These are phyloP conservation scores for Holocentrus rufus DNA, from an alignment of 2,797 vertebrate genomes.

Conservation along the genomic window DNA sequence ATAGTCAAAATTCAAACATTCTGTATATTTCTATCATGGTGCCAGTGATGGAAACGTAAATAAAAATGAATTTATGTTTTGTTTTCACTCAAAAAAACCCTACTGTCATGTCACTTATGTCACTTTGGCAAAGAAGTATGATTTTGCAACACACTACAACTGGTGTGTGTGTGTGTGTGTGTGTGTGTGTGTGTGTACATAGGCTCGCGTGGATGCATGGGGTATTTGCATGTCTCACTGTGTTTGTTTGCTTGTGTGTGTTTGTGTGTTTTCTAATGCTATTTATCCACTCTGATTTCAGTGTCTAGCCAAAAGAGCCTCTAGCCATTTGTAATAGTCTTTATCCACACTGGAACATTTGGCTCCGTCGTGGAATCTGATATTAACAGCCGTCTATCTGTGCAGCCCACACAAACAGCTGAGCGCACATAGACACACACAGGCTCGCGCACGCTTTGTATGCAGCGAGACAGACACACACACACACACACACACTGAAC, in stretches of 20 bases:
- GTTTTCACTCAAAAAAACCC: too few species aligned
- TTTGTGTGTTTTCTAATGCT: conserved; percentile 42
- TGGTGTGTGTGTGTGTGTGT: conserved; percentile 13
- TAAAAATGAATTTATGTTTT: too few species aligned
- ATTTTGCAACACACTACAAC: conserved; percentile 1
- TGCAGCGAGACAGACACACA: conserved; percentile 22
- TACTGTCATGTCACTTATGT: too few species aligned
- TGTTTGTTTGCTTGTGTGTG: background rate
- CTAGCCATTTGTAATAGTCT: conserved; percentile 59
- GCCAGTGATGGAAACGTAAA: too few species aligned
- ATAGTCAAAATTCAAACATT: too few species aligned
- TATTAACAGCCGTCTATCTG: conserved; percentile 54
- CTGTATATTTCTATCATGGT: too few species aligned
- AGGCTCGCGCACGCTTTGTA: conserved; percentile 10
- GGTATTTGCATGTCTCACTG: conserved; percentile 21
- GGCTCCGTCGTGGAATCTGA: conserved; percentile 58
- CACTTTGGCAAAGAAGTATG: background rate
- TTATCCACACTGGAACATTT: conserved; percentile 63
- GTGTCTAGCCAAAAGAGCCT: conserved; percentile 55
- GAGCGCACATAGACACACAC: background rate
- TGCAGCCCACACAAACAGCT: conserved; percentile 28
- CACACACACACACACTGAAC: conserved; percentile 43
- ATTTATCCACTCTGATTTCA: conserved; percentile 55
- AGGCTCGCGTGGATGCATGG: background rate
- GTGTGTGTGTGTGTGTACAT: background rate